phyloP scores from a whole-genome alignment of 1,140 invertebrate genomes.

The Drosophila seguyi region DNA sequence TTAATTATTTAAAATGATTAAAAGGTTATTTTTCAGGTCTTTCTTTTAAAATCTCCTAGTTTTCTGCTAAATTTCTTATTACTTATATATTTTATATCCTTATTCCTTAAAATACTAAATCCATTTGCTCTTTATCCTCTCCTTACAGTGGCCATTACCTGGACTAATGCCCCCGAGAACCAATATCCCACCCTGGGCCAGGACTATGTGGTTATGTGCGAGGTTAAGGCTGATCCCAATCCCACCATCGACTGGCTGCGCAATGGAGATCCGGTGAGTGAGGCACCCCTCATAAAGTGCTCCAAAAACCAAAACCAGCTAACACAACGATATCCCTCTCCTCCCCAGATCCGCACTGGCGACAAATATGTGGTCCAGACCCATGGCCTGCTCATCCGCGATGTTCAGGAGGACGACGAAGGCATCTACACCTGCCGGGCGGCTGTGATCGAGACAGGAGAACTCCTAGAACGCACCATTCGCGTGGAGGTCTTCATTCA shows the following conservation, averaged over 20 bases:
- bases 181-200: conserved; percentile 92
- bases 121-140: not conserved
- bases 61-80: not conserved
- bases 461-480: conserved; percentile 90
- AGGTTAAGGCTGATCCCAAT: conserved; percentile 93
- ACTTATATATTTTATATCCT: not conserved
- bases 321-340: not conserved
- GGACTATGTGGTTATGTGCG: conserved; percentile 92
- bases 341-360: conserved; percentile 86
- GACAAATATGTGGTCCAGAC: conserved; percentile 91
- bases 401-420: conserved; percentile 92
- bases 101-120: not conserved
- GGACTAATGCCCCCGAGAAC: conserved; percentile 92
- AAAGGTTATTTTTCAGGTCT: no score
- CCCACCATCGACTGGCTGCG: conserved; percentile 94
- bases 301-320: not conserved
- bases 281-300: not conserved
- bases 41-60: no score
- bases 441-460: conserved; percentile 91
- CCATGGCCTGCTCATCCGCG: conserved; percentile 91
- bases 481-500: conserved; percentile 93
- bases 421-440: conserved; percentile 94
- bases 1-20: not conserved
- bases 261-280: conserved; percentile 88
- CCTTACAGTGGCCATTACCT: conserved; percentile 92